phyloP scores from a whole-genome alignment of 1,140 invertebrate genomes.

The Drosophila azteca region DNA sequence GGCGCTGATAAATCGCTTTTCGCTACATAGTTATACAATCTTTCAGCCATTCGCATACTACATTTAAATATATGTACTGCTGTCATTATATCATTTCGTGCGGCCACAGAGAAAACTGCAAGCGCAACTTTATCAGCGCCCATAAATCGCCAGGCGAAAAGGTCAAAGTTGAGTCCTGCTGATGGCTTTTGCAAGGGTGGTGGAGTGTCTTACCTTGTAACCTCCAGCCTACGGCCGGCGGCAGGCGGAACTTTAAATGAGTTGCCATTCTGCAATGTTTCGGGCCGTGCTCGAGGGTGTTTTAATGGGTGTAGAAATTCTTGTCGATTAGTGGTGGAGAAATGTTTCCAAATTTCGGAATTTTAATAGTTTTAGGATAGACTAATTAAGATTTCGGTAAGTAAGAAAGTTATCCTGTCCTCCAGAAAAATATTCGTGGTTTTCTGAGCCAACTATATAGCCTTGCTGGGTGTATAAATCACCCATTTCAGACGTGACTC shows the following conservation, averaged over 20 bases:
- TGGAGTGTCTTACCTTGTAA: neutral
- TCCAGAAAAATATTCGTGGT: no score
- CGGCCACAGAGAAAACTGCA: conserved; percentile 44
- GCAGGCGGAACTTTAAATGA: conserved; percentile 18
- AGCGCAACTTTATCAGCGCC: conserved; percentile 50
- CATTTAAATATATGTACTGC: conserved; percentile 9
- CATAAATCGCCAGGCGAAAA: conserved; percentile 52
- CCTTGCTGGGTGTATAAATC: no score
- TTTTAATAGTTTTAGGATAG: no score
- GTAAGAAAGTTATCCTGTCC: no score
- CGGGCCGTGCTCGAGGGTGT: no score
- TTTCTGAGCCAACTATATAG: no score
- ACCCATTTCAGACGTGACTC: no score
- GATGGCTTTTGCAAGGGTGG: conserved; percentile 13
- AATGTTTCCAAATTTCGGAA: no score
- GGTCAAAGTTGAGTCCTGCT: conserved; percentile 47
- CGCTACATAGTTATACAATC: no score
- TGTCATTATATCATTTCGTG: conserved; percentile 50
- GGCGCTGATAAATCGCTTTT: conserved; percentile 46
- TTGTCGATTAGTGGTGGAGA: no score
- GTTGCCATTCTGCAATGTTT: neutral
- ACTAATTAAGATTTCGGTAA: no score
- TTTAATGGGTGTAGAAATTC: no score
- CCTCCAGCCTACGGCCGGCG: conserved; percentile 11
- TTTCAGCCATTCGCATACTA: conserved; percentile 6